Evolutionary conservation across 2,797 vertebrate genomes (phyloP).

Genomic region (Cyprinodon diabolis): DNA sequence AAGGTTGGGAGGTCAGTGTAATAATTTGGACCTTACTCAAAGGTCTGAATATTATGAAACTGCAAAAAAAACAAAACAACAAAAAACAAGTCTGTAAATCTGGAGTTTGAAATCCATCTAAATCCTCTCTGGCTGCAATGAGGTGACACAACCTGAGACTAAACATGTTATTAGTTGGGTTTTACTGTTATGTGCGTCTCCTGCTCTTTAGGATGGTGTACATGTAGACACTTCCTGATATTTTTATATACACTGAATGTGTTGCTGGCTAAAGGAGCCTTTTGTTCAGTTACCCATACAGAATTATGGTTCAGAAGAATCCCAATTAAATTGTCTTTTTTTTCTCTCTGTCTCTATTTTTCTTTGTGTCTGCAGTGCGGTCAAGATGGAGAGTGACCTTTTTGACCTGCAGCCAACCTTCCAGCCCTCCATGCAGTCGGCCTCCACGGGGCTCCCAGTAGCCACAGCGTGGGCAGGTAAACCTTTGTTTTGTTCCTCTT

Average conservation of each 20-base stretch:
- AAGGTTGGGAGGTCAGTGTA: no score
- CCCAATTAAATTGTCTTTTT: not conserved
- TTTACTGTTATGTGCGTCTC: not conserved
- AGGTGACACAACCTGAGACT: no score
- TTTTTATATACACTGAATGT: not conserved
- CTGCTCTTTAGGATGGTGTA: no score
- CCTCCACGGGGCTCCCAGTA: slow-evolving; percentile 86
- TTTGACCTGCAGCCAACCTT: slow-evolving; percentile 97
- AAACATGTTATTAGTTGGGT: not conserved
- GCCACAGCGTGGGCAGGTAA: slow-evolving; percentile 97
- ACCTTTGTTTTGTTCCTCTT: slow-evolving; percentile 10
- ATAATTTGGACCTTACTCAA: not conserved
- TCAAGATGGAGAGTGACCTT: slow-evolving; percentile 96
- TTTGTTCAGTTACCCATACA: not conserved
- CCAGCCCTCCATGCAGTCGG: slow-evolving; percentile 87
- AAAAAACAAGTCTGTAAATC: not conserved
- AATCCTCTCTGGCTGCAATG: no score
- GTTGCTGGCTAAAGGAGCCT: not conserved
- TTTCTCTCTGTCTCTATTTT: not conserved
- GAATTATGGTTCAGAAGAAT: not conserved
- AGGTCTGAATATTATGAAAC: not conserved
- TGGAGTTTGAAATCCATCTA: not conserved
- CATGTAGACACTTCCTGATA: no score
- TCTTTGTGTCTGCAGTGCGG: slow-evolving; percentile 80
- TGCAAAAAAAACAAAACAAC: not conserved